Conservation (phyloP, 2,797 vertebrate genomes). For the Leucoraja ocellata region DNA sequence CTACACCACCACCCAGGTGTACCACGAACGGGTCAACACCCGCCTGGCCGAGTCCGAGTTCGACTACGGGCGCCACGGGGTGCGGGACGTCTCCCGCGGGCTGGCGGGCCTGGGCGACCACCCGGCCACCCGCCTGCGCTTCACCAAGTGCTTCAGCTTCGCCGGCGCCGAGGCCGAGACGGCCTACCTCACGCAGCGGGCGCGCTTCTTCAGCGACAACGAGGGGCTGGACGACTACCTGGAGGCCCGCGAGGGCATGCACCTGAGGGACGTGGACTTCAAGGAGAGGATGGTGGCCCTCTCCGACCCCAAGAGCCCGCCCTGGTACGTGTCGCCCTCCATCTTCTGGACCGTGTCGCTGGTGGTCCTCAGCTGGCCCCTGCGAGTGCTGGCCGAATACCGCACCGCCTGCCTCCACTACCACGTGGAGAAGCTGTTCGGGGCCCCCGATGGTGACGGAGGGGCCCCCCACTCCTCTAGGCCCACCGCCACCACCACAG, state of each 20-base stretch:
- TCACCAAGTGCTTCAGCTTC: constrained; percentile 70
- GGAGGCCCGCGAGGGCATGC: constrained; percentile 86
- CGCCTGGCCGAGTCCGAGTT: constrained; percentile 59
- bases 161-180: constrained; percentile 67
- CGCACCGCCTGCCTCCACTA: constrained; percentile 81
- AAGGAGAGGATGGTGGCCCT: constrained; percentile 81
- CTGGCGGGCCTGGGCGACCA: constrained; percentile 58
- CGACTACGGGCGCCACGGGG: constrained; percentile 70
- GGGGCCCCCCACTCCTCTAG: constrained; percentile 36
- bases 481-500: constrained; percentile 65
- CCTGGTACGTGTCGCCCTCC: constrained; percentile 73
- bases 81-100: constrained; percentile 68
- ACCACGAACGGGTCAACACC: constrained; percentile 62
- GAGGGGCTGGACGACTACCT: constrained; percentile 86
- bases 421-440: constrained; percentile 86
- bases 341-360: constrained; percentile 79
- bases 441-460: constrained; percentile 53
- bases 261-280: constrained; percentile 83
- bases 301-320: constrained; percentile 68
- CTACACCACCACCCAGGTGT: constrained; percentile 76
- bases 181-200: constrained; percentile 78
- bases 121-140: constrained; percentile 56
- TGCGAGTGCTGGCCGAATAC: constrained; percentile 72
- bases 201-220: constrained; percentile 79
- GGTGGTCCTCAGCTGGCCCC: constrained; percentile 75